Conservation (phyloP, 2,888 invertebrate species). For the Hypsopygia costalis region DNA sequence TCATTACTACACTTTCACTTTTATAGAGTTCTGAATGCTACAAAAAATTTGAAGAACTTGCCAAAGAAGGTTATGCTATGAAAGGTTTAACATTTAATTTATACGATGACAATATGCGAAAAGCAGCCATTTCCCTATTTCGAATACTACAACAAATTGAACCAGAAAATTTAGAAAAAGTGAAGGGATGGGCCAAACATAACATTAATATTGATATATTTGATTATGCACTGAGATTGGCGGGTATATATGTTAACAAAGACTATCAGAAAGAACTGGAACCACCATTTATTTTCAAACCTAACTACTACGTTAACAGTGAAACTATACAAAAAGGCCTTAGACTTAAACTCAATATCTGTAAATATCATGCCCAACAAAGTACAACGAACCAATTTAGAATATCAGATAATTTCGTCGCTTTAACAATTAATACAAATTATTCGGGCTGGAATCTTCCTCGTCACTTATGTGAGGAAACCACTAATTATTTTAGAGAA, state of each 20-base stretch:
- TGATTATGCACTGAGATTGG: constrained; percentile 64
- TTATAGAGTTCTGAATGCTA: constrained; percentile 49
- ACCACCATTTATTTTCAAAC: constrained; percentile 73
- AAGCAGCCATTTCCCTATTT: constrained; percentile 65
- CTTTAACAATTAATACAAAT: constrained; percentile 53
- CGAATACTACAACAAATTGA: constrained; percentile 58
- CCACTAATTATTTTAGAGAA: constrained; percentile 82
- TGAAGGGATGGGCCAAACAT: constrained; percentile 54
- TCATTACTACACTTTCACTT: neutral
- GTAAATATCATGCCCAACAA: constrained; percentile 31
- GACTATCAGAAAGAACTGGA: constrained; percentile 26
- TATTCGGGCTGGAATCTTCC: constrained; percentile 76
- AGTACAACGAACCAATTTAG: constrained; percentile 40
- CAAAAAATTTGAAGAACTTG: constrained; percentile 33
- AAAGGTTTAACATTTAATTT: constrained; percentile 68
- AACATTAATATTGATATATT: constrained; percentile 73
- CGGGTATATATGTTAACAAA: constrained; percentile 54
- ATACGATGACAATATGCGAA: constrained; percentile 67
- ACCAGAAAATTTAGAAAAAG: constrained; percentile 45
- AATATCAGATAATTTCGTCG: constrained; percentile 23
- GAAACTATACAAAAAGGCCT: constrained; percentile 60
- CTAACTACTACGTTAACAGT: constrained; percentile 58
- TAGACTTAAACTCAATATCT: constrained; percentile 40
- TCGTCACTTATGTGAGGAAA: constrained; percentile 65
- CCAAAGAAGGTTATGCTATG: constrained; percentile 41